phyloP scores from a whole-genome alignment of 2,113 vertebrate genomes.

The Sinocyclocheilus rhinocerous region DNA sequence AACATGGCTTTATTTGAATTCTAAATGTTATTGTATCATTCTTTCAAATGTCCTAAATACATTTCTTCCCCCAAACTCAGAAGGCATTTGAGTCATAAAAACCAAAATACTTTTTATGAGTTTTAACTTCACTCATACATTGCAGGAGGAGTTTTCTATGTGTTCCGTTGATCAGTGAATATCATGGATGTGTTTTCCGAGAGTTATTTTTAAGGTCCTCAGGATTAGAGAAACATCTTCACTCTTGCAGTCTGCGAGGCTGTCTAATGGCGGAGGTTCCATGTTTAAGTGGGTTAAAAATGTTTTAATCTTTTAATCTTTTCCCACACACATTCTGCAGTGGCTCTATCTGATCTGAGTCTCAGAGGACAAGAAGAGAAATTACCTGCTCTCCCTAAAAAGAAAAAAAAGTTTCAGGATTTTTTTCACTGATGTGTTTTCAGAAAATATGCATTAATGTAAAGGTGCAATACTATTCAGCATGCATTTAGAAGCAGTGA shows the following conservation, averaged over 20 bases:
- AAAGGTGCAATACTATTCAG: too few relatives aligned
- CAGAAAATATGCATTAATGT: neutral
- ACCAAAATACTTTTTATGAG: neutral
- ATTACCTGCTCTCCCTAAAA: neutral
- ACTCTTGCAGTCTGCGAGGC: constrained; percentile 47
- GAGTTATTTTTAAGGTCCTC: constrained; percentile 53
- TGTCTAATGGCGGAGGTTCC: constrained; percentile 52
- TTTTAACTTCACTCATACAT: neutral
- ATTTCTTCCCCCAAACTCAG: neutral
- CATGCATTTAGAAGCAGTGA: too few relatives aligned
- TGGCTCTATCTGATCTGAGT: constrained; percentile 26
- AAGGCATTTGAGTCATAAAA: neutral
- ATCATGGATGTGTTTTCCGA: neutral
- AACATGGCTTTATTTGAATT: too few relatives aligned
- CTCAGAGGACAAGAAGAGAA: constrained; percentile 12
- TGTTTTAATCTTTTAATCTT: too few relatives aligned
- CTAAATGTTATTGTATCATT: constrained; percentile 4
- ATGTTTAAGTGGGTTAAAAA: constrained; percentile 53
- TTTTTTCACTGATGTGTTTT: neutral
- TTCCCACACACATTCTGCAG: constrained; percentile 56
- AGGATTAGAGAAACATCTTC: constrained; percentile 61
- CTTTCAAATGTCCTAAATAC: neutral
- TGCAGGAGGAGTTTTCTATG: neutral
- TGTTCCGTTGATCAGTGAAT: constrained; percentile 45
- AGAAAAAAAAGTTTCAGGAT: neutral